Percentiles rank a stretch among this genome's conserved stretches.
Evolutionary conservation across 2,797 vertebrate species (phyloP).

Genomic region (Liasis olivaceus): DNA sequence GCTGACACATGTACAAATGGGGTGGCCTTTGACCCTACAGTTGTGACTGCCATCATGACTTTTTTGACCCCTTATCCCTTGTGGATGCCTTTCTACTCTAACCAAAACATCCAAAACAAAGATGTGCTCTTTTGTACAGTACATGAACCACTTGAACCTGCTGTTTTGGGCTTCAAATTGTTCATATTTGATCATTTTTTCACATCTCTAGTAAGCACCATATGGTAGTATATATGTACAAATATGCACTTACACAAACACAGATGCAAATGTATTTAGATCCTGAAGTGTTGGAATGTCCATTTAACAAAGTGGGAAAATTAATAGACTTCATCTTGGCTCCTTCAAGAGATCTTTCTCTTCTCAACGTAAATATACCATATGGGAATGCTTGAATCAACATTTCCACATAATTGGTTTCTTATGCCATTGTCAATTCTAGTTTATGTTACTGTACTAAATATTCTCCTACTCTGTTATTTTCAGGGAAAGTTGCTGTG

Average conservation of each 20-base stretch:
- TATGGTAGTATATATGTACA: not conserved
- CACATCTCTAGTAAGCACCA: not conserved
- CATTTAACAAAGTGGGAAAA: slow-evolving; percentile 61
- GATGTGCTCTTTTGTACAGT: not conserved
- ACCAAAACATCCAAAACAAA: not conserved
- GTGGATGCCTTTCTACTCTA: not conserved
- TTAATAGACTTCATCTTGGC: slow-evolving; percentile 61
- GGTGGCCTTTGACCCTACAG: not conserved
- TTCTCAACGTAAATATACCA: slow-evolving; percentile 65
- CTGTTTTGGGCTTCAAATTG: not conserved
- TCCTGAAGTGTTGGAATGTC: slow-evolving; percentile 38
- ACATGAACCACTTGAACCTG: not conserved
- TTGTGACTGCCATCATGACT: not conserved
- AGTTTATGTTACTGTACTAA: slow-evolving; percentile 43
- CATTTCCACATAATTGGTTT: slow-evolving; percentile 68
- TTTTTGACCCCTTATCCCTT: not conserved
- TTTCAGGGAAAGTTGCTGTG: slow-evolving; percentile 17
- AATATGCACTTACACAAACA: not conserved
- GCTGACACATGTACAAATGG: not conserved
- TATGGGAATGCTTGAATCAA: slow-evolving; percentile 64
- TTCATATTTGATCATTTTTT: not conserved
- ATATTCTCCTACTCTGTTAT: slow-evolving; percentile 28
- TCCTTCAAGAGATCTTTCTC: slow-evolving; percentile 51
- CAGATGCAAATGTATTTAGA: slow-evolving; percentile 9
- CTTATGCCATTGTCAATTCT: slow-evolving; percentile 60